Percentiles rank a stretch among this genome's conserved stretches.
Evolutionary conservation across 1,140 invertebrate species (phyloP).

Genomic region (Mercenaria mercenaria): DNA sequence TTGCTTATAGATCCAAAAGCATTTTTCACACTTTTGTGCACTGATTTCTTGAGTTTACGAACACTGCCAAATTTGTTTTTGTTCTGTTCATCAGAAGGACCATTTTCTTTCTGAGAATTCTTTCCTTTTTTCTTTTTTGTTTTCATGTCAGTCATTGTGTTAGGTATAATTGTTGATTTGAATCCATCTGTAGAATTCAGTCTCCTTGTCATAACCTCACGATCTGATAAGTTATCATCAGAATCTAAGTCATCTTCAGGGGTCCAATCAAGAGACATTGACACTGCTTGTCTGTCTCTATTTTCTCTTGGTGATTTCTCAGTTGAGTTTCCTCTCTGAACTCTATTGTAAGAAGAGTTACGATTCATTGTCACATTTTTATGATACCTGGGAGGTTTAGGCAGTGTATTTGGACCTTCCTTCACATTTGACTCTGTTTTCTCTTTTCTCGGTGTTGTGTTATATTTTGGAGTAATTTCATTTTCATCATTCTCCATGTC

Average conservation of each 20-base stretch:
- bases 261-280: conserved; percentile 74
- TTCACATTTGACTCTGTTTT: not conserved
- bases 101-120: conserved; percentile 63
- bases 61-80: conserved; percentile 78
- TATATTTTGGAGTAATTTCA: not conserved
- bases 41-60: conserved; percentile 78
- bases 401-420: conserved; percentile 43
- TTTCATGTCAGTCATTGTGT: conserved; percentile 77
- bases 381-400: conserved; percentile 63
- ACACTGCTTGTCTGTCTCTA: conserved; percentile 20
- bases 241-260: conserved; percentile 81
- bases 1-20: conserved; percentile 82
- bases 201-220: conserved; percentile 58
- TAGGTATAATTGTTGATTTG: conserved; percentile 79
- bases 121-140: conserved; percentile 71
- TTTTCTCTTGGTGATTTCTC: not conserved
- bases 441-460: conserved; percentile 43
- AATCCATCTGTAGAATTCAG: conserved; percentile 74
- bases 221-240: conserved; percentile 80
- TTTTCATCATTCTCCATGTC: not conserved
- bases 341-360: conserved; percentile 3
- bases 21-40: conserved; percentile 79
- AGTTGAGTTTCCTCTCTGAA: not conserved
- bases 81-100: conserved; percentile 67
- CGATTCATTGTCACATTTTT: conserved; percentile 59